Conservation (phyloP, 2,113 vertebrate genomes). For the Macrotus californicus region DNA sequence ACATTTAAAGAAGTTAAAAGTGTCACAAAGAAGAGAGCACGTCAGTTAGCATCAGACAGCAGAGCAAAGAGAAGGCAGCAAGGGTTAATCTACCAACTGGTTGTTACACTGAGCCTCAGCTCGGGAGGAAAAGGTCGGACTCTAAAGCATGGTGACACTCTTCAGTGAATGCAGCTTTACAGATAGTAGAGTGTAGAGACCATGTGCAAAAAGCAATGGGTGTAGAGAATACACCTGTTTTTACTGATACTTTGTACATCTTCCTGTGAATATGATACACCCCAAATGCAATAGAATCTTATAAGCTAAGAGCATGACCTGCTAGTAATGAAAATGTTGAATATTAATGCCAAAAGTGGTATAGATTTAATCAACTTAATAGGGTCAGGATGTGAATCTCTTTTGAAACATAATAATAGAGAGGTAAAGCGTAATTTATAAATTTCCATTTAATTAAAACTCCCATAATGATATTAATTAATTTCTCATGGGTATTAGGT, state of each 20-base stretch:
- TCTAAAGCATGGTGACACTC: not conserved
- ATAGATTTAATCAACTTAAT: not conserved
- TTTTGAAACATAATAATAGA: not conserved
- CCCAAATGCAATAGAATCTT: not conserved
- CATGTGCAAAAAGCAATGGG: not conserved
- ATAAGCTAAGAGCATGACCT: not conserved
- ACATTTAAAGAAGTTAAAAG: conserved; percentile 90
- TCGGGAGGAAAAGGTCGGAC: not conserved
- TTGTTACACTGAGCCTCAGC: not conserved
- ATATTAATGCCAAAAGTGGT: not conserved
- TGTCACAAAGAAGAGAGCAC: conserved; percentile 73
- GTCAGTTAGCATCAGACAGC: conserved; percentile 79
- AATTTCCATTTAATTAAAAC: not conserved
- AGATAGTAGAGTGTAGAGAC: not conserved
- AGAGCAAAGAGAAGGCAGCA: conserved; percentile 69
- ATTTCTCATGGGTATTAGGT: not conserved
- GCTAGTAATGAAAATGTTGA: not conserved
- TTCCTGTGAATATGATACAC: not conserved
- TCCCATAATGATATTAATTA: not conserved
- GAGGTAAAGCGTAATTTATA: not conserved
- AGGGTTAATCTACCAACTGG: not conserved
- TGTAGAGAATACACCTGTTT: not conserved
- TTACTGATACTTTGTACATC: not conserved
- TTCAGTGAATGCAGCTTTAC: not conserved
- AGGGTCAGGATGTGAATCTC: not conserved